Conservation (phyloP, 2,888 invertebrate species). For the Prenolepis imparis region DNA sequence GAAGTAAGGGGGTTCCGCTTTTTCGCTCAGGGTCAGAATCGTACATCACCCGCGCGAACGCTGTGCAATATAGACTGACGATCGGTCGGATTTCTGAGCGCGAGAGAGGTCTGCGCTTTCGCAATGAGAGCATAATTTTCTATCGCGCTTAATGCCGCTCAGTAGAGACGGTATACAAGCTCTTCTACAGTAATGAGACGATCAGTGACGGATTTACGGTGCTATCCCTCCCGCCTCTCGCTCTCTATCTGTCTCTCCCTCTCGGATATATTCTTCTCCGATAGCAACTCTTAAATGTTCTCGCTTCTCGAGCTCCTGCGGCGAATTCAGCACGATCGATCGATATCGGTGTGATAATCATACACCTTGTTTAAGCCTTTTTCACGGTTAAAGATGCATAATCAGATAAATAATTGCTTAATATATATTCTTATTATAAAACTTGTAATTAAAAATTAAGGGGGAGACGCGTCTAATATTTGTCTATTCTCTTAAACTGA, state of each 20-base stretch:
- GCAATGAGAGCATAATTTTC: constrained; percentile 72
- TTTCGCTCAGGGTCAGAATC: constrained; percentile 84
- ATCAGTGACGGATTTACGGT: constrained; percentile 81
- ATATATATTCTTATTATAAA: neutral
- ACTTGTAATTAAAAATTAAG: neutral
- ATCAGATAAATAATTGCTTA: constrained; percentile 1
- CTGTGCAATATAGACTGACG: constrained; percentile 79
- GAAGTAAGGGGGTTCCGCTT: constrained; percentile 72
- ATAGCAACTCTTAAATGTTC: constrained; percentile 39
- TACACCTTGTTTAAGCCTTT: neutral
- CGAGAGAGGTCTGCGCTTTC: constrained; percentile 48
- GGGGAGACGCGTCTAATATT: neutral
- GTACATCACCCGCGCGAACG: constrained; percentile 82
- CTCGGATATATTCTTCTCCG: constrained; percentile 22
- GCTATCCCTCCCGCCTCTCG: constrained; percentile 59
- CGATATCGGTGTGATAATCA: constrained; percentile 3
- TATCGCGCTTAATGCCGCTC: constrained; percentile 58
- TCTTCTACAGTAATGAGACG: constrained; percentile 78
- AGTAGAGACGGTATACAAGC: constrained; percentile 22
- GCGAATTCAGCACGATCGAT: neutral
- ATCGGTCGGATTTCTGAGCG: constrained; percentile 79
- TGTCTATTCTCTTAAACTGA: neutral
- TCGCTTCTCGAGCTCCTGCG: constrained; percentile 11
- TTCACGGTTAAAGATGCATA: neutral
- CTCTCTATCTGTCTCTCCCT: constrained; percentile 54